Conservation (phyloP, 2,888 invertebrate genomes). For the Allacma fusca region DNA sequence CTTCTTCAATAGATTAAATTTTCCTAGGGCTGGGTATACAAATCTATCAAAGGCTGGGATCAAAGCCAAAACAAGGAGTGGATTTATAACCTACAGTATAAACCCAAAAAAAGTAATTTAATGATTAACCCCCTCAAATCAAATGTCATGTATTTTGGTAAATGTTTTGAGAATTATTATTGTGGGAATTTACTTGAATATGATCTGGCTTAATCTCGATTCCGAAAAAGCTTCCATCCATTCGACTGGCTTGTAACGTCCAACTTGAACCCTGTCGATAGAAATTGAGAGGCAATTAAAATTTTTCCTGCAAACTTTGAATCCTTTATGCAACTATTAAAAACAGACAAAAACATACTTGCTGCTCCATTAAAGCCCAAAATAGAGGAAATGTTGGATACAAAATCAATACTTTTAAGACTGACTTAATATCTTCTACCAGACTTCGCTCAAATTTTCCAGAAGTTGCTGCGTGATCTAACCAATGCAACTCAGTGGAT, state of each 20-base stretch:
- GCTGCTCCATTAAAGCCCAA: conserved; percentile 78
- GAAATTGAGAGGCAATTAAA: neutral
- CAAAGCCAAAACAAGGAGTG: conserved; percentile 65
- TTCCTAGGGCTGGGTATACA: conserved; percentile 65
- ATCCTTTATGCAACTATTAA: neutral
- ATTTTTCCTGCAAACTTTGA: neutral
- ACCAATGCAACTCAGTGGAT: conserved; percentile 71
- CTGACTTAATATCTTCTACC: conserved; percentile 75
- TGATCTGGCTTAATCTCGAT: conserved; percentile 67
- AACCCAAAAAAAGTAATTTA: neutral
- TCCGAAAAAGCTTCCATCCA: conserved; percentile 63
- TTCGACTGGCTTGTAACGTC: conserved; percentile 65
- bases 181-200: conserved; percentile 66
- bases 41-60: conserved; percentile 66
- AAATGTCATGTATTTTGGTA: too few species aligned
- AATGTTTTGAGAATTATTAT: too few species aligned
- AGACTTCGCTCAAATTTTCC: conserved; percentile 72
- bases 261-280: conserved; percentile 64
- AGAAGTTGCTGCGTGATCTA: conserved; percentile 71
- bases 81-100: conserved; percentile 63
- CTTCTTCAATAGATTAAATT: conserved; percentile 62
- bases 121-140: too few species aligned
- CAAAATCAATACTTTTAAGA: conserved; percentile 74
- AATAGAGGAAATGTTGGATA: conserved; percentile 80
- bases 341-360: conserved; percentile 62